A percentile compares a stretch with the other conserved stretches of the same genome.
These are phyloP conservation scores for Semnornis frantzii DNA, from an alignment of 2,113 vertebrate species.

Conservation along the genomic window DNA sequence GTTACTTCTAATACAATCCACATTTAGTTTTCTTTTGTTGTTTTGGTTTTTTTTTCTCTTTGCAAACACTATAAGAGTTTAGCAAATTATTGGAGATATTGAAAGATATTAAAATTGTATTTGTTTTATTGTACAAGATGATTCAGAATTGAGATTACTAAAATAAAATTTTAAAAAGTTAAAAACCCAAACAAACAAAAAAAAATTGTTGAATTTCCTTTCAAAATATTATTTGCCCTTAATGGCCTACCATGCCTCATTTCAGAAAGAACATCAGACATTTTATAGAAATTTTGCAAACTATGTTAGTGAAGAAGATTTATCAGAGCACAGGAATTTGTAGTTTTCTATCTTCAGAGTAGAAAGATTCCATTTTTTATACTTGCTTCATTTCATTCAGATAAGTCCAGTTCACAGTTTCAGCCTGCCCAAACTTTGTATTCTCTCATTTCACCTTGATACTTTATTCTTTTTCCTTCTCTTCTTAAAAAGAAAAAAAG, in stretches of 20 bases:
- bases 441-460: background rate
- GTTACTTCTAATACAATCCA: background rate
- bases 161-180: background rate
- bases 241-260: background rate
- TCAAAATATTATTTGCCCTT: background rate
- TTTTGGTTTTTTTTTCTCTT: background rate
- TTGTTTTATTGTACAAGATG: background rate
- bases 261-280: background rate
- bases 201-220: background rate
- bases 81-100: background rate
- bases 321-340: background rate
- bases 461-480: background rate
- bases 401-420: background rate
- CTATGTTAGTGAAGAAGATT: background rate
- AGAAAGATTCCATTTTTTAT: background rate
- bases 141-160: background rate
- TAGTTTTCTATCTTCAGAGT: background rate
- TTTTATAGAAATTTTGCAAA: background rate
- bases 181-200: background rate
- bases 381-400: background rate
- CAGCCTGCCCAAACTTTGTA: fast-evolving
- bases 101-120: background rate
- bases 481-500: background rate
- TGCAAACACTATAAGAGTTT: fast-evolving
- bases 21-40: fast-evolving